Evolutionary conservation across 2,888 invertebrate genomes (phyloP), one percentile per base, ranked within the genome.

Genomic region (Andrena haemorrhoa): DNA sequence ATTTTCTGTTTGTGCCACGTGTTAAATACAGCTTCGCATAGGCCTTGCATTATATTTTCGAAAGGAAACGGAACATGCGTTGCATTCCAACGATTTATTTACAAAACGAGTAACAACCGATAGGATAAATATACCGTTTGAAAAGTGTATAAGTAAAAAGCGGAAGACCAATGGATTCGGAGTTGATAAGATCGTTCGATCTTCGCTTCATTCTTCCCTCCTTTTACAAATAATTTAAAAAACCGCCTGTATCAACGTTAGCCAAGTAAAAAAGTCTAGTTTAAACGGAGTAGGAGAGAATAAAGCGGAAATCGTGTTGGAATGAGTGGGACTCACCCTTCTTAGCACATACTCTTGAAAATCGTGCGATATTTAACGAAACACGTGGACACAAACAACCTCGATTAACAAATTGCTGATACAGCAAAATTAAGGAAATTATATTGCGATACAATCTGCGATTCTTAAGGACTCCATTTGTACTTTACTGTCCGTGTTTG

Each of bases 361-460:
- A 35, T 53, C 64, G 41, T 69, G n/a, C 26, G 26, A 35, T 26
- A 23, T 31, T 68, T 0, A 20, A 47, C 23, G n/a, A 47, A 58
- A 33, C 33, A 47, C 26, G 56, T 20, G 31, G 2, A 8, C 20
- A 63, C 33, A 35, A 23, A 53, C 23, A 56, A 7, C 7, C 35
- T 69, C 23, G 69, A 26, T n/a, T 33, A 66, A 66, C 16, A 26
- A 10, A 20, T 79, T 79, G 79, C 79, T 79, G 69, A 79, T 79
- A 64, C 79, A 79, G 78, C 79, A 79, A 78, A 78, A 41, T 79
- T 64, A 78, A 35, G 68, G n/a, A 35, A 35, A 47, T 20, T n/a
- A 56, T 26, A 69, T 77, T 53, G 61, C 20, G 64, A 64, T 20
- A 26, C 23, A 79, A 79, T 49, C 63, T 49, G 56, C 53, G 20